A percentile compares a stretch with the other conserved stretches of the same genome.
Evolutionary conservation across 2,113 vertebrate genomes (phyloP).

Genomic region (Neoarius graeffei): DNA sequence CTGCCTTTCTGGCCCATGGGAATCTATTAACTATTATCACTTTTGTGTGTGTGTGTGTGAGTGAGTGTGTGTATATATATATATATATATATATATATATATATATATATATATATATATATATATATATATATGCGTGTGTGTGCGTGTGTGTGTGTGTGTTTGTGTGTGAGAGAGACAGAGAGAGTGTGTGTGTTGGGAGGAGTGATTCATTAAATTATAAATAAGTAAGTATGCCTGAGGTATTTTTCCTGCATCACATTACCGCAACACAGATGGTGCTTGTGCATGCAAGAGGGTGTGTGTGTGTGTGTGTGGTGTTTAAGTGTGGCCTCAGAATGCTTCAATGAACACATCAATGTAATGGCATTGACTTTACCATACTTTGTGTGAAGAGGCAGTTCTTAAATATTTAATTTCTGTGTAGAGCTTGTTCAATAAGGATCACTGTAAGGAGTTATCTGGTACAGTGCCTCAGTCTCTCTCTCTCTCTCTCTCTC

Average conservation of each 20-base stretch:
- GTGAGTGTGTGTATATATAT: too few relatives aligned
- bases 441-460: conserved; percentile 30
- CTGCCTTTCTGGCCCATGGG: conserved; percentile 36
- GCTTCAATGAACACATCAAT: conserved; percentile 41
- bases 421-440: conserved; percentile 37
- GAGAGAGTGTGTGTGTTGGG: neutral
- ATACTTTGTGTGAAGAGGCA: conserved; percentile 40
- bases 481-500: neutral
- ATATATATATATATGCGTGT: neutral
- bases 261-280: conserved; percentile 47
- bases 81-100: too few relatives aligned
- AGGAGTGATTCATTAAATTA: conserved; percentile 42
- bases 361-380: conserved; percentile 37
- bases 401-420: conserved; percentile 42
- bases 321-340: conserved; percentile 42
- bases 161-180: conserved; percentile 6
- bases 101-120: too few relatives aligned
- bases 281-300: conserved; percentile 14
- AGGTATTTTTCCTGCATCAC: conserved; percentile 49
- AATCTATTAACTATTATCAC: conserved; percentile 45
- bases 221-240: conserved; percentile 48
- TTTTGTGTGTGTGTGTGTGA: conserved; percentile 36
- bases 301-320: conserved; percentile 19
- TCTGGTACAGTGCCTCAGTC: conserved; percentile 14
- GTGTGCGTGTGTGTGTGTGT: conserved; percentile 34